Conservation (phyloP, 2,888 invertebrate genomes). For the Carterocephalus palaemon region DNA sequence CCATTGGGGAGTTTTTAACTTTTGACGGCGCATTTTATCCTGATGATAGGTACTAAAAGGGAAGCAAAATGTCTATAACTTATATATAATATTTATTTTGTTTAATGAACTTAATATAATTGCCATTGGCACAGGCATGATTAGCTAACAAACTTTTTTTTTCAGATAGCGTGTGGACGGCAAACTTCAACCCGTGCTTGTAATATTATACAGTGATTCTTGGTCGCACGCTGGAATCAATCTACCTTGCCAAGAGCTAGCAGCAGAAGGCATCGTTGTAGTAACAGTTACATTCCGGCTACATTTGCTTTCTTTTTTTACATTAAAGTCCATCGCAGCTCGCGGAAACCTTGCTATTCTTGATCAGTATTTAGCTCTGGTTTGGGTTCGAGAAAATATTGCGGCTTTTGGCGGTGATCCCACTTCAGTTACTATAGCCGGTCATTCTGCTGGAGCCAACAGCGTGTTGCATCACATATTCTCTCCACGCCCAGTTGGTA, state of each 20-base stretch:
- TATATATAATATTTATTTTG: too few relatives aligned
- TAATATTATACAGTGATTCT: conserved; percentile 83
- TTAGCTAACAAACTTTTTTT: conserved; percentile 34
- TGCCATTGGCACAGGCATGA: too few relatives aligned
- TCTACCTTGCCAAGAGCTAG: conserved; percentile 84
- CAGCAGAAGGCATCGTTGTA: conserved; percentile 84
- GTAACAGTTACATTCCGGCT: conserved; percentile 84
- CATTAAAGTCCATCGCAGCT: conserved; percentile 72
- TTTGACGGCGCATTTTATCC: too few relatives aligned
- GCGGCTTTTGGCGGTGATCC: conserved; percentile 89
- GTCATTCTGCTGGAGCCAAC: conserved; percentile 88
- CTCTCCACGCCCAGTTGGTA: conserved; percentile 83
- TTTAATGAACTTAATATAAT: background rate
- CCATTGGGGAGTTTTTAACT: too few relatives aligned
- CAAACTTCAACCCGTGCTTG: conserved; percentile 81
- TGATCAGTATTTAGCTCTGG: conserved; percentile 89
- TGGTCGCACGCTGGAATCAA: conserved; percentile 75
- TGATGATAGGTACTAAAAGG: too few relatives aligned
- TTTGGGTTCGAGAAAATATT: conserved; percentile 88
- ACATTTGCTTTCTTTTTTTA: conserved; percentile 84
- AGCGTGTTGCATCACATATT: conserved; percentile 83
- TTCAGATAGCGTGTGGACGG: conserved; percentile 73
- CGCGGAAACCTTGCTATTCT: conserved; percentile 92
- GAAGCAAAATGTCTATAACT: too few relatives aligned
- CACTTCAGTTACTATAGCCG: conserved; percentile 86